A percentile compares a stretch with the other conserved stretches of the same genome.
phyloP scores from a whole-genome alignment of 1,140 invertebrate genomes.

The Psilanteris sp. region DNA sequence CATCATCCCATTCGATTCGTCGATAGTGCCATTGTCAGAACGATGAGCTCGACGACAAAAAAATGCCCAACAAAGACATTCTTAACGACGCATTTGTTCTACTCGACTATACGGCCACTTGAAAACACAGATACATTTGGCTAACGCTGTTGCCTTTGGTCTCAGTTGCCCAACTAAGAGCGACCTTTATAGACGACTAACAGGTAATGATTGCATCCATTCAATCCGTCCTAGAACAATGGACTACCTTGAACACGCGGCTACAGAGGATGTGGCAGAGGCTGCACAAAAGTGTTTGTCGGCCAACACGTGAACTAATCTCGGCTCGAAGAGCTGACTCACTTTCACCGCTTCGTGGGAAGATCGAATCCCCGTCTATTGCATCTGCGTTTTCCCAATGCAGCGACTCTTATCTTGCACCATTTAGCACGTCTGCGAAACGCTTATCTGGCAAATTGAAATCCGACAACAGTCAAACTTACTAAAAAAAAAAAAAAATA shows the following conservation, averaged over 20 bases:
- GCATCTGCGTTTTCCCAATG: conserved; percentile 68
- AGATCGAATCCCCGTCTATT: conserved; percentile 70
- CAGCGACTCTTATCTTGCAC: conserved; percentile 36
- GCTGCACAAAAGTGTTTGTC: conserved; percentile 69
- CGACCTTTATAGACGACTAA: conserved; percentile 69
- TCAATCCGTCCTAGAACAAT: conserved; percentile 70
- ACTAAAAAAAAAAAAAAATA: too few species aligned
- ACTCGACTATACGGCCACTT: conserved; percentile 8
- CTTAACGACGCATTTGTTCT: conserved; percentile 14
- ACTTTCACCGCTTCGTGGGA: conserved; percentile 75
- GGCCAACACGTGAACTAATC: conserved; percentile 72
- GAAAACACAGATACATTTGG: conserved; percentile 48
- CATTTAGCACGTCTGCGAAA: conserved; percentile 41
- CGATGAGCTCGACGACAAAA: not conserved
- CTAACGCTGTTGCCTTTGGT: conserved; percentile 53
- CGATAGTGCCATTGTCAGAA: conserved; percentile 17
- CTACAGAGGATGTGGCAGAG: conserved; percentile 65
- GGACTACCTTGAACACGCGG: conserved; percentile 69
- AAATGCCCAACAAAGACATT: conserved; percentile 40
- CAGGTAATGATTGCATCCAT: conserved; percentile 65
- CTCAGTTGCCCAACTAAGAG: conserved; percentile 66
- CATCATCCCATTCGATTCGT: conserved; percentile 21
- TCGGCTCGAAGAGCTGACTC: conserved; percentile 54
- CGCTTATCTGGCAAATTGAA: too few species aligned
- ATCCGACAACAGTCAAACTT: too few species aligned